Evolutionary conservation across 2,113 vertebrate genomes (phyloP).

Genomic region (Butastur rufipennis): DNA sequence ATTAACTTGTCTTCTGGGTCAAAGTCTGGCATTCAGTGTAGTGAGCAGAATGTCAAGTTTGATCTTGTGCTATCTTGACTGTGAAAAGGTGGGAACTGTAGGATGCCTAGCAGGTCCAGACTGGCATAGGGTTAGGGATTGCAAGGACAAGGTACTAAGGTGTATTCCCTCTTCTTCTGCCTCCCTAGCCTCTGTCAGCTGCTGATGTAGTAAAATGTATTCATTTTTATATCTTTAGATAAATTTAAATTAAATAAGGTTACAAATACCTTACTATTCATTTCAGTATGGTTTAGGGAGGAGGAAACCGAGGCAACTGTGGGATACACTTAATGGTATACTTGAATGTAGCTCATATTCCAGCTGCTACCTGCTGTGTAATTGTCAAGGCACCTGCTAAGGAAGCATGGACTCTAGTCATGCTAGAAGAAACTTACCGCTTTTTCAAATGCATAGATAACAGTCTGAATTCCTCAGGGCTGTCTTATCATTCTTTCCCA

Average conservation of each 20-base stretch:
- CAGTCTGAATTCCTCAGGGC: background rate
- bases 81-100: background rate
- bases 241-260: background rate
- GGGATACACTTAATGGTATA: background rate
- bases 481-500: background rate
- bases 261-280: background rate
- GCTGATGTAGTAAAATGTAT: background rate
- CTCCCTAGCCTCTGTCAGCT: background rate
- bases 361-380: background rate
- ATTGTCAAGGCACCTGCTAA: too few species aligned
- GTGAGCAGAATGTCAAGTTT: background rate
- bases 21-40: background rate
- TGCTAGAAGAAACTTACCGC: background rate
- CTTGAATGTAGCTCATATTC: background rate
- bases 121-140: background rate
- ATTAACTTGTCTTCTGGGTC: background rate
- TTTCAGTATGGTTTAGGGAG: background rate
- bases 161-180: too few species aligned
- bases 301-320: too few species aligned
- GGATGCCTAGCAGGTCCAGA: background rate
- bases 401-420: rapidly evolving
- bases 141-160: background rate
- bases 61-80: background rate
- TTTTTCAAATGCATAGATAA: background rate
- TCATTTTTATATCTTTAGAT: background rate